Percentiles rank a stretch among this genome's conserved stretches.
Conservation (phyloP, 1,140 invertebrate genomes). For the Diabrotica virgifera region DNA sequence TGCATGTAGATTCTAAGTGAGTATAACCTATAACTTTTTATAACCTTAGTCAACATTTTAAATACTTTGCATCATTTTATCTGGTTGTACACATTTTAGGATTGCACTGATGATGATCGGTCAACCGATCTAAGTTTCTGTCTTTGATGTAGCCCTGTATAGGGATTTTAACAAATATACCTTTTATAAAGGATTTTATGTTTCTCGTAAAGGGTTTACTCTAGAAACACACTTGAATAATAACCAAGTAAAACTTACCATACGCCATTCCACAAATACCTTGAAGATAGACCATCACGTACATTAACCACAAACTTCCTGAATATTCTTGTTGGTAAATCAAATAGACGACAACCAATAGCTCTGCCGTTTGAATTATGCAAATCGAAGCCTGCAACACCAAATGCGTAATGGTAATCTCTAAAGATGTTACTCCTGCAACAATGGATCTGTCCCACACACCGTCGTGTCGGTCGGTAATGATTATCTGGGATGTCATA, state of each 20-base stretch:
- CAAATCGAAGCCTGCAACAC: conserved; percentile 71
- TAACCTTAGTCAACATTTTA: too few species aligned
- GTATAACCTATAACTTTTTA: too few species aligned
- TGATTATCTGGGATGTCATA: conserved; percentile 75
- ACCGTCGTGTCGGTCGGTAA: conserved; percentile 77
- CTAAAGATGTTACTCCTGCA: conserved; percentile 60
- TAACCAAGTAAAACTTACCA: conserved; percentile 35
- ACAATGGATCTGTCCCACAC: conserved; percentile 73
- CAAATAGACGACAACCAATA: conserved; percentile 54
- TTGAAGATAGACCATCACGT: conserved; percentile 41
- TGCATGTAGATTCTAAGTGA: too few species aligned
- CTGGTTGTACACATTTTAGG: too few species aligned
- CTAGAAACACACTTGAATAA: too few species aligned
- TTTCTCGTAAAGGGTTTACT: too few species aligned
- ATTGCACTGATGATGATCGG: too few species aligned
- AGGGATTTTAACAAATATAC: too few species aligned
- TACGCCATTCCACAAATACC: conserved; percentile 56
- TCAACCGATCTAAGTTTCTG: too few species aligned
- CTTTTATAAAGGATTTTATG: too few species aligned
- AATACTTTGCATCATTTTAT: too few species aligned
- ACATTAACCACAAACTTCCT: conserved; percentile 47
- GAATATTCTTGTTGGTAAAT: conserved; percentile 49
- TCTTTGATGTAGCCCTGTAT: too few species aligned
- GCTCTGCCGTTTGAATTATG: conserved; percentile 53
- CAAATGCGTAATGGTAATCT: conserved; percentile 70